phyloP scores from a whole-genome alignment of 2,113 vertebrate species.

The Chionomys nivalis region DNA sequence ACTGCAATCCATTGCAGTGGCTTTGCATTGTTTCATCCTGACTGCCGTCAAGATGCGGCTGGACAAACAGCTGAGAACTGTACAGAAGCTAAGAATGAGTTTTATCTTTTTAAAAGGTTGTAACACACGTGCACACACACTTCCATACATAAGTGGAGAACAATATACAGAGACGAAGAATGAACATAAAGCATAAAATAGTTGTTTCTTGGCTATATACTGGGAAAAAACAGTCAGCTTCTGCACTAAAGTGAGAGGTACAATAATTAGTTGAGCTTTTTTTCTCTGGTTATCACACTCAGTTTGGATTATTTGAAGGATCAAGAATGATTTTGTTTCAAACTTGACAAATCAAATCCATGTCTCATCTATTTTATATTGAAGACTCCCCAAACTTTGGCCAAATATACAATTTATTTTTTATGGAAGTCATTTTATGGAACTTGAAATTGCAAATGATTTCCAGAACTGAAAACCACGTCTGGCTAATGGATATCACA shows the following conservation, averaged over 20 bases:
- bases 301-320: neutral
- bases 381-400: neutral
- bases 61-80: neutral
- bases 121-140: neutral
- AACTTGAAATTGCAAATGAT: neutral
- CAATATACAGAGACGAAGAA: neutral
- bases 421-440: neutral
- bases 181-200: constrained; percentile 1
- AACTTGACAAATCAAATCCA: neutral
- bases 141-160: neutral
- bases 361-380: neutral
- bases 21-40: neutral
- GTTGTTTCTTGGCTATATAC: neutral
- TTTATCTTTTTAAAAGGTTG: constrained; percentile 5
- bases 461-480: neutral
- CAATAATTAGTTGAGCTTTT: neutral
- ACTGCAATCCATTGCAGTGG: neutral
- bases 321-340: neutral
- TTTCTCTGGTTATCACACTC: neutral
- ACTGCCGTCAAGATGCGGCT: neutral
- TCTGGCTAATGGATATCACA: neutral
- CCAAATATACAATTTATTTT: neutral
- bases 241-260: neutral
- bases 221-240: neutral
- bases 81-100: neutral